phyloP scores from a whole-genome alignment of 2,113 vertebrate genomes.

The Coryphaenoides rupestris region DNA sequence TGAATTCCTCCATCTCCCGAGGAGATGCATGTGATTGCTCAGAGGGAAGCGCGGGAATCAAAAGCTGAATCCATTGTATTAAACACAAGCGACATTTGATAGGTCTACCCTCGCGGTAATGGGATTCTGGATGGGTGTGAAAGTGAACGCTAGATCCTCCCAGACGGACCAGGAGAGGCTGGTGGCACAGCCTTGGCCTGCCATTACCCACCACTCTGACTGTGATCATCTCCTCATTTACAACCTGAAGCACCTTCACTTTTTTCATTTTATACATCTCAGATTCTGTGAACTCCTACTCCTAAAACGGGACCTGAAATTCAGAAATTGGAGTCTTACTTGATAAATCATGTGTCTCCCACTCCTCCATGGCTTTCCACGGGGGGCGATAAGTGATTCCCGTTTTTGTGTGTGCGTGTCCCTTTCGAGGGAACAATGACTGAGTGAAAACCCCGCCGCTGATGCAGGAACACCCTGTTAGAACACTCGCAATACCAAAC shows the following conservation, averaged over 20 bases:
- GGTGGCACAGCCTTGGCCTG: slow-evolving; percentile 19
- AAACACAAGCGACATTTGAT: slow-evolving; percentile 11
- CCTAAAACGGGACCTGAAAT: background rate
- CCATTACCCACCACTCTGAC: slow-evolving; percentile 17
- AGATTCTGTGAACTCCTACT: slow-evolving; percentile 8
- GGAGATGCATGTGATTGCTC: slow-evolving; percentile 1
- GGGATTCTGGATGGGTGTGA: slow-evolving; percentile 22
- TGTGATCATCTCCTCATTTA: slow-evolving; percentile 35
- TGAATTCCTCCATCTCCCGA: background rate
- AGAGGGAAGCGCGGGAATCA: slow-evolving; percentile 4
- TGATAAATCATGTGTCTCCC: background rate
- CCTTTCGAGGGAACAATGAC: too few relatives aligned
- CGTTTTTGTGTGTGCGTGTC: too few relatives aligned
- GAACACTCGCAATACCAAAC: too few relatives aligned
- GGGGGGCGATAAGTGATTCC: too few relatives aligned
- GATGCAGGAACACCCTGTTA: too few relatives aligned
- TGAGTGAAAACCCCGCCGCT: too few relatives aligned
- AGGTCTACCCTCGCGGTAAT: slow-evolving; percentile 19
- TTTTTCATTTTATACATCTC: slow-evolving; percentile 15
- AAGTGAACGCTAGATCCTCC: slow-evolving; percentile 14
- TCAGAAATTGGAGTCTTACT: background rate
- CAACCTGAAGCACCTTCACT: slow-evolving; percentile 9
- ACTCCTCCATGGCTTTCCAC: background rate
- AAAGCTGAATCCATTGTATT: slow-evolving; percentile 12
- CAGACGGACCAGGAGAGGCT: slow-evolving; percentile 18